Evolutionary conservation across 2,888 invertebrate genomes (phyloP).

Genomic region (Tetranychus truncatus): DNA sequence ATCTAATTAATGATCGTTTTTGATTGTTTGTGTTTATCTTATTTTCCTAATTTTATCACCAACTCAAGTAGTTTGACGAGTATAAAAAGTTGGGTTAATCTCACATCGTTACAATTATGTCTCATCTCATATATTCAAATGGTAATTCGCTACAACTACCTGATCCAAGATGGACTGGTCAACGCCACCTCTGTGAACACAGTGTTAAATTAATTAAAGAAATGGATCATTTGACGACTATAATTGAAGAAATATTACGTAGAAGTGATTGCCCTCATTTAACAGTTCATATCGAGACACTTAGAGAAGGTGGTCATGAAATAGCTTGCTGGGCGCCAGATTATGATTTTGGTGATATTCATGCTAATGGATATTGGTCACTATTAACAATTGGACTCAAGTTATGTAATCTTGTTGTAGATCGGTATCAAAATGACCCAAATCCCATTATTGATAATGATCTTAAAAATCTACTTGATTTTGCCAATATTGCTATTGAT

Average conservation of each 20-base stretch:
- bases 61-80: no score
- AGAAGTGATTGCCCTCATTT: background rate
- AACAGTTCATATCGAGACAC: background rate
- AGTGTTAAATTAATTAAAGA: background rate
- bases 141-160: no score
- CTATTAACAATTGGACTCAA: conserved; percentile 5
- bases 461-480: conserved; percentile 1
- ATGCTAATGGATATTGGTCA: conserved; percentile 85
- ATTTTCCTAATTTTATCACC: no score
- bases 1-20: no score
- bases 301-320: background rate
- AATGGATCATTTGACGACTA: background rate
- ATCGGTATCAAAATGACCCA: background rate
- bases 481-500: conserved; percentile 3
- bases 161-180: no score
- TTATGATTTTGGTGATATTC: conserved; percentile 38
- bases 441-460: conserved; percentile 4
- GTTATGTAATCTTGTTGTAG: background rate
- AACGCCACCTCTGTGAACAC: background rate
- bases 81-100: no score
- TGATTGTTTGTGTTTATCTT: no score
- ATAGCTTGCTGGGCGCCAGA: conserved; percentile 4
- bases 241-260: background rate
- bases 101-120: no score
- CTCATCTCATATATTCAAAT: no score